phyloP scores from a whole-genome alignment of 1,140 invertebrate genomes.

The Drosophila novamexicana region DNA sequence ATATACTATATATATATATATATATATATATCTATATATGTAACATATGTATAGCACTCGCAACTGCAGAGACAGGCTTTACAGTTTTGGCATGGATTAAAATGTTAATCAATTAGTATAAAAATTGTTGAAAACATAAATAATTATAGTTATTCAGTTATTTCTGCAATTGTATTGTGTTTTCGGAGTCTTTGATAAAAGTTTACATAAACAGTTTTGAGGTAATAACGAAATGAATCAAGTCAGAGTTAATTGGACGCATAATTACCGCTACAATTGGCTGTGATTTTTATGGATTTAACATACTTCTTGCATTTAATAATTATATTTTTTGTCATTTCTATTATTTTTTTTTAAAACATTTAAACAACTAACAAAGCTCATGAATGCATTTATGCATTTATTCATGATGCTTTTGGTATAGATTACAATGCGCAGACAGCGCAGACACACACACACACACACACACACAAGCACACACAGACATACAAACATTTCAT shows the following conservation, averaged over 20 bases:
- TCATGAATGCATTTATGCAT: constrained; percentile 57
- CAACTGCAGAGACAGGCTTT: constrained; percentile 42
- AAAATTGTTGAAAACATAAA: constrained; percentile 23
- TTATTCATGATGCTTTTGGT: constrained; percentile 43
- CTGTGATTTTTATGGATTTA: constrained; percentile 23
- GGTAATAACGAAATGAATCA: constrained; percentile 46
- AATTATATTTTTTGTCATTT: neutral
- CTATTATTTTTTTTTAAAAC: constrained; percentile 25
- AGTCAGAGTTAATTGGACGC: constrained; percentile 43
- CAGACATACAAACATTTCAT: constrained; percentile 17
- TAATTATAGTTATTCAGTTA: constrained; percentile 15
- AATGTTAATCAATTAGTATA: constrained; percentile 29
- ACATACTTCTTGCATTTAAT: neutral
- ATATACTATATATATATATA: constrained; percentile 25
- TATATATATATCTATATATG: constrained; percentile 20
- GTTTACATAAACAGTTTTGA: constrained; percentile 20
- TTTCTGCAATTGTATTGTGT: constrained; percentile 4
- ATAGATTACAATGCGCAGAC: constrained; percentile 53
- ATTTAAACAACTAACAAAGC: constrained; percentile 78
- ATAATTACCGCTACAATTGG: constrained; percentile 30
- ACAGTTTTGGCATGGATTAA: constrained; percentile 62
- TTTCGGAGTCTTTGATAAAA: constrained; percentile 3
- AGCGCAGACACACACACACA: constrained; percentile 25
- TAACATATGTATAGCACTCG: constrained; percentile 45
- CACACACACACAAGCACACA: constrained; percentile 21